Conservation (phyloP, 2,797 vertebrate genomes). For the Gambusia yucatana region DNA sequence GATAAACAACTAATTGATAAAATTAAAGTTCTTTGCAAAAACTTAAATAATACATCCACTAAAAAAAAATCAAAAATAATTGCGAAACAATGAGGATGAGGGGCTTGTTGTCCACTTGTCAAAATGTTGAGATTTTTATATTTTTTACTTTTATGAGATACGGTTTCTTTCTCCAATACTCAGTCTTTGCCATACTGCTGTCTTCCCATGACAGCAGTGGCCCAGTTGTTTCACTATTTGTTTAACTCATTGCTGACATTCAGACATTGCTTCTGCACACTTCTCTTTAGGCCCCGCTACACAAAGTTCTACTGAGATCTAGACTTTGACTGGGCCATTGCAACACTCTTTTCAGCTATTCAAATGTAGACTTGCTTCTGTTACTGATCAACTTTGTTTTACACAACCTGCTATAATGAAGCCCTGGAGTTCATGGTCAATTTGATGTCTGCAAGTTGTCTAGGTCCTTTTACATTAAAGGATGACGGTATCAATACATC, state of each 20-base stretch:
- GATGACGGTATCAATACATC: background rate
- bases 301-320: background rate
- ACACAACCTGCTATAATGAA: too few relatives aligned
- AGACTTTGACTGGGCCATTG: background rate
- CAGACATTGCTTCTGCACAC: background rate
- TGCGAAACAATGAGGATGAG: conserved; percentile 3
- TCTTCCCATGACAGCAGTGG: background rate
- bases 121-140: background rate
- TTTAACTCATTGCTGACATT: background rate
- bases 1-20: background rate
- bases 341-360: background rate
- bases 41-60: background rate
- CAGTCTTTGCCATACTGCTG: background rate
- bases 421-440: background rate
- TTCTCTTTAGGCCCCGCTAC: background rate
- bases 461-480: background rate
- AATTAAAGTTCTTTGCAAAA: background rate
- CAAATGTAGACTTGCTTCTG: background rate
- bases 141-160: background rate
- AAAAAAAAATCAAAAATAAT: background rate
- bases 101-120: background rate
- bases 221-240: background rate
- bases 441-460: background rate
- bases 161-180: background rate
- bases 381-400: background rate